phyloP scores from a whole-genome alignment of 2,113 vertebrate genomes.

The Campylorhamphus procurvoides region DNA sequence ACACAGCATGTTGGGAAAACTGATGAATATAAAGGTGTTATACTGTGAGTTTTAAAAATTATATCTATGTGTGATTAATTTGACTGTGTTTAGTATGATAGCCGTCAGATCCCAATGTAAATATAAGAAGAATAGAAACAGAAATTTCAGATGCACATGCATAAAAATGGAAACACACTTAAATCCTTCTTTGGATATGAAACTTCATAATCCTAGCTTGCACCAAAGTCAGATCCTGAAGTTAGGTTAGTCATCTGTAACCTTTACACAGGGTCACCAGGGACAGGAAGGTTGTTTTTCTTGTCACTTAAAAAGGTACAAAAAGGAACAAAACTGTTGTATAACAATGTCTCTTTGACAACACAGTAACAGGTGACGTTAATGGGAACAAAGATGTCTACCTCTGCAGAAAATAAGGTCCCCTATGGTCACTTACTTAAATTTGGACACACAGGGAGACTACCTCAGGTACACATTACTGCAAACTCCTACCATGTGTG shows the following conservation, averaged over 20 bases:
- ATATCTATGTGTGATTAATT: neutral
- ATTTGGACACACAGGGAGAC: neutral
- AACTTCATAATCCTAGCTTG: neutral
- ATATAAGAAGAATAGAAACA: neutral
- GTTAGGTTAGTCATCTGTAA: neutral
- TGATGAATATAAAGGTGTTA: neutral
- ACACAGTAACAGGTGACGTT: accelerated
- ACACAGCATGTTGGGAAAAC: neutral
- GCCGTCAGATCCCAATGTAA: neutral
- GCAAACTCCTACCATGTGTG: neutral
- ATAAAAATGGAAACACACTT: neutral
- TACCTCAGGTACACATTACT: neutral
- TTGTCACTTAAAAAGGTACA: neutral
- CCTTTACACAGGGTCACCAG: accelerated
- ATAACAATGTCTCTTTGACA: neutral
- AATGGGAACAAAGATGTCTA: neutral
- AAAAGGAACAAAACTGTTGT: neutral
- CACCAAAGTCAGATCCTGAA: neutral
- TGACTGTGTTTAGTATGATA: neutral
- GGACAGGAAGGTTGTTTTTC: neutral
- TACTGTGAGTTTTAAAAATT: neutral
- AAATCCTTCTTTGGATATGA: neutral
- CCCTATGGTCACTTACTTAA: neutral
- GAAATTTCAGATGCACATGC: neutral
- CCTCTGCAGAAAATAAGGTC: neutral